These are phyloP conservation scores for Micromesistius poutassou DNA, from an alignment of 2,797 vertebrate species.

Conservation along the genomic window DNA sequence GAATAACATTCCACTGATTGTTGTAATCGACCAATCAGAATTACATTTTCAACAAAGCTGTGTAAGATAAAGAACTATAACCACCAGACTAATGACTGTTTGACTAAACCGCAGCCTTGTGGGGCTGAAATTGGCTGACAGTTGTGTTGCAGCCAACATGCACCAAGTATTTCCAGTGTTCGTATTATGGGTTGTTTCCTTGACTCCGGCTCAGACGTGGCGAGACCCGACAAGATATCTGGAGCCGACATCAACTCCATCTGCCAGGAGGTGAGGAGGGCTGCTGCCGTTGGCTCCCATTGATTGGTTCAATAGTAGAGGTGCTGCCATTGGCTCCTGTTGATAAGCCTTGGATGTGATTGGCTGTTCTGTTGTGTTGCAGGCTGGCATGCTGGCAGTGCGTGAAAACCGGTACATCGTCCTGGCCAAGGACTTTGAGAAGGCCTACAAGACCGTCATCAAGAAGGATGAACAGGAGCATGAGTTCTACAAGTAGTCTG, in stretches of 20 bases:
- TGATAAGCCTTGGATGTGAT: not conserved
- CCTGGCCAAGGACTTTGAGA: slow-evolving; percentile 92
- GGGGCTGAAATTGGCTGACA: not conserved
- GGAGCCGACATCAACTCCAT: slow-evolving; percentile 95
- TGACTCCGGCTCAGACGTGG: slow-evolving; percentile 81
- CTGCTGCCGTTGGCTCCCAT: not conserved
- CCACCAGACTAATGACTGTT: not conserved
- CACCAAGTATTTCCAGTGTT: not conserved
- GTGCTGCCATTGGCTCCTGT: not conserved
- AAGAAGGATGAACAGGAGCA: slow-evolving; percentile 95
- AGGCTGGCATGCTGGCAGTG: slow-evolving; percentile 93
- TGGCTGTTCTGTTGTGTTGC: slow-evolving; percentile 15
- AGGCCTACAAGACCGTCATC: slow-evolving; percentile 93
- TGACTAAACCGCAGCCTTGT: not conserved
- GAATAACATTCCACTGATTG: too few relatives aligned
- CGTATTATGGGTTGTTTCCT: slow-evolving; percentile 51
- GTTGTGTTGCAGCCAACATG: not conserved
- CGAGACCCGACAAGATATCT: slow-evolving; percentile 92
- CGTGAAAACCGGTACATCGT: slow-evolving; percentile 94
- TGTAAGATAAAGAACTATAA: not conserved
- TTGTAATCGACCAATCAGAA: too few relatives aligned
- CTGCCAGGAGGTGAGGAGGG: slow-evolving; percentile 86
- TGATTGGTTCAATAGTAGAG: not conserved
- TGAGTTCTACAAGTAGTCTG: slow-evolving; percentile 88
- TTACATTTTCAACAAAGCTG: not conserved